These are phyloP conservation scores for Dicyrtomina minuta DNA, from an alignment of 2,888 invertebrate genomes.

Conservation along the genomic window DNA sequence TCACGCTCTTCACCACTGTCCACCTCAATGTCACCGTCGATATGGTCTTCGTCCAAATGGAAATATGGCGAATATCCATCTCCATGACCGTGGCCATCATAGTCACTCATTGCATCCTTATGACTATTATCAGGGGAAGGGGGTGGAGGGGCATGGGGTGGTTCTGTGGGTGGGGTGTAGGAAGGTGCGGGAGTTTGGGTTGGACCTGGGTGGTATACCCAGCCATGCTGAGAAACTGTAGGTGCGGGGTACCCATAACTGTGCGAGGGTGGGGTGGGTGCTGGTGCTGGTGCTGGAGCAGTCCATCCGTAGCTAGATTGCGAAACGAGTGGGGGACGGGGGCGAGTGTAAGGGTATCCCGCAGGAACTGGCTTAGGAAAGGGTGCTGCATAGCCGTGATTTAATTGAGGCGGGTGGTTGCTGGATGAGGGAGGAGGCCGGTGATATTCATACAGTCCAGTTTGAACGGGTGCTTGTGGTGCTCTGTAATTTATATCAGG, in stretches of 20 bases:
- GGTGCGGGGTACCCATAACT: conserved; percentile 1
- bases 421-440: neutral
- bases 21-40: neutral
- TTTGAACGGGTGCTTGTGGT: neutral
- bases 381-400: neutral
- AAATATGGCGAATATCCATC: conserved; percentile 16
- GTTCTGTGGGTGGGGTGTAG: neutral
- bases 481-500: conserved; percentile 4
- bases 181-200: neutral
- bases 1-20: neutral
- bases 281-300: neutral
- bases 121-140: neutral
- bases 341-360: too few relatives aligned
- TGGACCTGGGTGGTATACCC: neutral
- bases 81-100: conserved; percentile 30
- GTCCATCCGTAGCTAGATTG: conserved; percentile 14
- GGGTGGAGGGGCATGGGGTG: too few relatives aligned
- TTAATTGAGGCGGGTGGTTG: neutral
- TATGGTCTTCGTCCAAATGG: conserved; percentile 1
- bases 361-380: neutral
- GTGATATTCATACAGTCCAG: neutral
- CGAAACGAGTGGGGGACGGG: neutral
- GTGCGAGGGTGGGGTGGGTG: too few relatives aligned
- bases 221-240: neutral
- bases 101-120: neutral